Evolutionary conservation across 1,140 invertebrate species (phyloP), one percentile per base, ranked within the genome.

Genomic region (Pseudomyrmex flavicornis): DNA sequence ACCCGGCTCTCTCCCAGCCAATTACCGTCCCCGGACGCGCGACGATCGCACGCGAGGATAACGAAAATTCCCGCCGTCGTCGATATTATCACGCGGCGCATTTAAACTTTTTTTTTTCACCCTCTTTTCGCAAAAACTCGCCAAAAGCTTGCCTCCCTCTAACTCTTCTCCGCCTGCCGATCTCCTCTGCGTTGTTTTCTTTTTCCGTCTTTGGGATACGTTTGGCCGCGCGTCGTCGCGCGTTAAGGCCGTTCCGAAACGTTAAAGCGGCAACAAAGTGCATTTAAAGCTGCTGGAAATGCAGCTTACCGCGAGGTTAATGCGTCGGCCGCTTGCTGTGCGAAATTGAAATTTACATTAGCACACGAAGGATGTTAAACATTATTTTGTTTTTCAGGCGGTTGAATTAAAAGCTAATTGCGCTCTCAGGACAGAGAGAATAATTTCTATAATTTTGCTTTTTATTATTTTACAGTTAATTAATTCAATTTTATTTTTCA

Each of bases 21-120:
- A 89, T 89, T 89, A 89, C 70, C 68, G 66, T 52, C 54, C 13
- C 62, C 17, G 58, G 70, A 72, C 79, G 80, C 74, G 74, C 74
- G 74, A 86, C 75, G 85, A 87, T 87, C 83, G 79, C 83, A 85
- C 85, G 83, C 85, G 74, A 59, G 74, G 88, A 87, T 89, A 90
- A 85, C 88, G 63, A 75, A 77, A 89, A 85, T 87, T 85, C 65
- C 35, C 65, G 62, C 22, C 70, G 61, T 72, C 48, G 73, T 72
- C 48, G 73, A 59, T 86, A 86, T 85, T 82, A 84, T 86, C 84
- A 59, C 56, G 22, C 13, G 17, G 8, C 26, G 59, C 66, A 35
- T 35, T 66, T 56, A 68, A 26, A 20, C 48, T 83, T 52, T 63
- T 73, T 35, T 35, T 35, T 35, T 35, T 35, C 54, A 26, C 54